Percentiles rank a stretch among this genome's conserved stretches.
Evolutionary conservation across 2,113 vertebrate species (phyloP).

Genomic region (Coracopsis vasa): DNA sequence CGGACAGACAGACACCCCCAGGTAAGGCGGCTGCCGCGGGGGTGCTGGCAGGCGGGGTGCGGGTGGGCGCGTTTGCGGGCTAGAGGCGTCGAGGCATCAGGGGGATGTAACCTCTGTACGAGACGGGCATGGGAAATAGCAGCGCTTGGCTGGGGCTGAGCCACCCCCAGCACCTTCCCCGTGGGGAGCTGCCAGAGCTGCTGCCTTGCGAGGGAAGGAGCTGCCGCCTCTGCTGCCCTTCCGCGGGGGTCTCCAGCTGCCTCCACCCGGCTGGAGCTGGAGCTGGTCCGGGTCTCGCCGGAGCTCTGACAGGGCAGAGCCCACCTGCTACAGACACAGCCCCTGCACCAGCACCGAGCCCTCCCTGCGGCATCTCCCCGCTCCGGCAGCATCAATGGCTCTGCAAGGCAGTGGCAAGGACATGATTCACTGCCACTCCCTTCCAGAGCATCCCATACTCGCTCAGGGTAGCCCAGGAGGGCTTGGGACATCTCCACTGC

Average conservation of each 20-base stretch:
- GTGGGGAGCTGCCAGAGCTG: background rate
- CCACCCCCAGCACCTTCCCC: background rate
- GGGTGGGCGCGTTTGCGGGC: rapidly evolving
- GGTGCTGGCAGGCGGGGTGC: background rate
- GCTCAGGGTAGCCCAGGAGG: background rate
- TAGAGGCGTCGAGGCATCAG: background rate
- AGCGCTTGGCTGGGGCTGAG: background rate
- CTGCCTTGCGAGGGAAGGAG: background rate
- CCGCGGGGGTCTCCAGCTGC: background rate
- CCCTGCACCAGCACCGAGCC: background rate
- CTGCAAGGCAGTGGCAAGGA: background rate
- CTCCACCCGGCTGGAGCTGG: background rate
- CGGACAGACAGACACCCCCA: background rate
- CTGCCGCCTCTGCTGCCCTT: background rate
- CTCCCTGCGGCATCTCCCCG: rapidly evolving
- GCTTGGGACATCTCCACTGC: background rate
- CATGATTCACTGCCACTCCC: background rate
- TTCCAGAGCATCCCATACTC: background rate
- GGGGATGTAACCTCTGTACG: background rate
- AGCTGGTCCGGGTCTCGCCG: rapidly evolving
- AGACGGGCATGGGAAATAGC: background rate
- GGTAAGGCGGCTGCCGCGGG: slow-evolving; percentile 47
- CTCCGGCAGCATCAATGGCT: background rate
- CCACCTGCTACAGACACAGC: background rate
- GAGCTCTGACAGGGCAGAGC: background rate